Evolutionary conservation across 2,797 vertebrate species (phyloP), one percentile per base, ranked within the genome.

Genomic region (Chromis chromis): DNA sequence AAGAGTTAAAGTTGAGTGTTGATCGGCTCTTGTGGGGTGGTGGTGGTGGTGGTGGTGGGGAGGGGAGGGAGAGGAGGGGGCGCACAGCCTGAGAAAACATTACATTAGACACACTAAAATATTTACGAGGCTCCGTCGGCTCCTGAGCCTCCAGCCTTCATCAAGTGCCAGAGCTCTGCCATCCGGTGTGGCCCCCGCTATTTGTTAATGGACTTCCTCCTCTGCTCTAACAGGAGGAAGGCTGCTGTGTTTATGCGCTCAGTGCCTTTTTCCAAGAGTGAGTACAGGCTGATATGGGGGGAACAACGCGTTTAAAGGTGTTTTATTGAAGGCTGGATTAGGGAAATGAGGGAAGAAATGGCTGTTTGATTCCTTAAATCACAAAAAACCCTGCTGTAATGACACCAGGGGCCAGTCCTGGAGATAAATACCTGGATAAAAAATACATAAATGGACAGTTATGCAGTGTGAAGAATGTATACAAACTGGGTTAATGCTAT

Each of bases 91-190:
- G 67, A 81, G 74, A 78, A 81, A 87, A 88, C 78, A 85, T 88
- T 61, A 79, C 87, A 79, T 88, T 86, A 89, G 77, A 78, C 78
- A 17, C 70, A 72, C 82, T 89, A 48, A 89, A 89, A 90, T 91
- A 91, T 88, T 90, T 86, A 91, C 76, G 64, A 87, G 83, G 42
- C 83, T 73, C 82, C 4, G 67, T 75, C 54, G 70, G 78, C 74
- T 86, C 67, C 79, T n/a, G 58, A 71, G 78, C 67, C 70, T 72
- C 28, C 72, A 60, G 76, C 65, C 74, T 67, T 79, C 64, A 81
- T 86, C 81, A 52, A 65, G 74, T 75, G 81, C 69, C 82, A 76
- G 82, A 25, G 57, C 69, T 76, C 56, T 68, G 68, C 76, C 81
- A 78, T 86, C 84, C 76, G 55, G 75, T 83, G 77, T 68, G 71